Percentiles rank a stretch among this genome's conserved stretches.
These are phyloP conservation scores for Busseola fusca DNA, from an alignment of 2,888 invertebrate genomes.

Conservation along the genomic window DNA sequence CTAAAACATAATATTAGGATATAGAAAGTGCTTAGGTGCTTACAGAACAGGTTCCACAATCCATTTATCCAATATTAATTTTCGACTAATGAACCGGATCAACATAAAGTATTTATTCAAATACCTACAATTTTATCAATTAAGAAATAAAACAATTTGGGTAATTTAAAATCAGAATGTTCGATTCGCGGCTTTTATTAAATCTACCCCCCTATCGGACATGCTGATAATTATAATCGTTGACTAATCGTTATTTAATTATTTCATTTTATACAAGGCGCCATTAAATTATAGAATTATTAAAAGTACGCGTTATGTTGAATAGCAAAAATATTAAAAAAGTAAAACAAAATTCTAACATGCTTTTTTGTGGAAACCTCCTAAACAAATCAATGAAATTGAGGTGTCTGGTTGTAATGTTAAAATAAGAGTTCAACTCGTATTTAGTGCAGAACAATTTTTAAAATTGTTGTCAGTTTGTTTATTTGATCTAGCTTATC, in stretches of 20 bases:
- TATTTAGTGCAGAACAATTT: too few species aligned
- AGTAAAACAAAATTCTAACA: not conserved
- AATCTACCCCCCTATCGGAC: conserved; percentile 44
- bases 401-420: too few species aligned
- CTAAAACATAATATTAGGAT: not conserved
- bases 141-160: conserved; percentile 28
- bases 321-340: not conserved
- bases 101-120: not conserved
- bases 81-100: not conserved
- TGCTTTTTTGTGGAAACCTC: not conserved
- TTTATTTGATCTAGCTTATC: too few species aligned
- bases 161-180: conserved; percentile 29
- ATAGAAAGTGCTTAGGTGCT: not conserved
- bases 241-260: conserved; percentile 49
- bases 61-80: not conserved
- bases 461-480: too few species aligned
- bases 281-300: conserved; percentile 4
- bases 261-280: conserved; percentile 4
- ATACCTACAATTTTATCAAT: not conserved
- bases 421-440: too few species aligned
- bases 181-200: conserved; percentile 46
- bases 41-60: not conserved
- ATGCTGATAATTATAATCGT: conserved; percentile 31
- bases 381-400: not conserved
- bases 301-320: not conserved